Evolutionary conservation across 1,140 invertebrate species (phyloP), one percentile per base, ranked within the genome.

Genomic region (Dreissena rostriformis): DNA sequence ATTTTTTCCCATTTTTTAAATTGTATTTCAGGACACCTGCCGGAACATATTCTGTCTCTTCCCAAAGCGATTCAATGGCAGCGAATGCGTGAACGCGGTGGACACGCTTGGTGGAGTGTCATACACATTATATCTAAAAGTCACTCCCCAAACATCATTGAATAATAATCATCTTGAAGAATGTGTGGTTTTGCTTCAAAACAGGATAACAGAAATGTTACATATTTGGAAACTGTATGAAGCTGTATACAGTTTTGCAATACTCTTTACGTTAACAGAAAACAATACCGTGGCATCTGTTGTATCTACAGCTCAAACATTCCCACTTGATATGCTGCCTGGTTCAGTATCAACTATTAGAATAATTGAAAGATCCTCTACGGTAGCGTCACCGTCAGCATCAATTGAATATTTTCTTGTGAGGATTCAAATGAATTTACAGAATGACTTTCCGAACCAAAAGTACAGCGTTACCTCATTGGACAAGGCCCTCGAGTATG

Each of bases 11-110:
- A 61, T 17, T 66, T 77, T 22, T n/a, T n/a, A n/a, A n/a, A n/a
- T n/a, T n/a, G n/a, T 22, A 28, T 76, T 76, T 65, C 61, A 76
- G 76, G 29, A 55, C 0, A 26, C 24, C 11, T 78, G 76, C 76
- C 19, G 76, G 28, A 66, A 78, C 49, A 28, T 68, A 19, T 17
- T 11, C 12, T 78, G 76, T 26, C 24, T 67, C n/a, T 78, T 78
- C 29, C 76, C 76, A 12, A 78, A 78, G 66, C 12, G 29, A 17
- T 24, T 28, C 29, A 53, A 67, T 55, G 76, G 39, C 12, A 26
- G 17, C 15, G 57, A n/a, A n/a, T 78, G 76, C 53, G 76, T 78
- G 0, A 66, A 78, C 52, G 14, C 28, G 4, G 49, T 68, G 8
- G 14, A 78, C 12, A 53, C 28, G 7, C 49, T 78, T n/a, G 63